A percentile compares a stretch with the other conserved stretches of the same genome.
These are phyloP conservation scores for Subacronicta megacephala DNA, from an alignment of 2,888 invertebrate species.

Conservation along the genomic window DNA sequence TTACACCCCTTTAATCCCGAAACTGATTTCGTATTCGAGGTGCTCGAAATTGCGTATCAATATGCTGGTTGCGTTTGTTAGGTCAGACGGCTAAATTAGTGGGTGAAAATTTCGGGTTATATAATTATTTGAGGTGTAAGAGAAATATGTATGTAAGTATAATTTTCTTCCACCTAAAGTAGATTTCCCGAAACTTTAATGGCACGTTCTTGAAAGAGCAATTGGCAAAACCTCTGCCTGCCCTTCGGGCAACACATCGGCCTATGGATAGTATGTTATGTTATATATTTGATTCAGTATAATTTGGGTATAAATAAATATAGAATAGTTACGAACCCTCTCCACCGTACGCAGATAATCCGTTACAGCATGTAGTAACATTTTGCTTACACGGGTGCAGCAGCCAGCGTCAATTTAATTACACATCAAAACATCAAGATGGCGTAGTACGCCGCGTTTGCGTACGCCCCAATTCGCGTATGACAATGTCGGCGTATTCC, in stretches of 20 bases:
- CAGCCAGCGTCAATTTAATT: conserved; percentile 57
- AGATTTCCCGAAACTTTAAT: too few relatives aligned
- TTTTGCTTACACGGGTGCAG: conserved; percentile 38
- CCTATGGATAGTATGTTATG: too few relatives aligned
- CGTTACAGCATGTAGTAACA: conserved; percentile 40
- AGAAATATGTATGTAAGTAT: too few relatives aligned
- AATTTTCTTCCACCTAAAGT: too few relatives aligned
- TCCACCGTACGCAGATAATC: conserved; percentile 36
- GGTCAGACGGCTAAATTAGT: conserved; percentile 32
- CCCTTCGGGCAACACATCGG: too few relatives aligned
- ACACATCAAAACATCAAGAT: conserved; percentile 58
- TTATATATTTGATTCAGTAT: too few relatives aligned
- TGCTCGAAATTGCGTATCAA: conserved; percentile 46
- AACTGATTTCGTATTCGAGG: conserved; percentile 49
- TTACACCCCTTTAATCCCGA: conserved; percentile 49
- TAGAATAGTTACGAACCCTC: too few relatives aligned
- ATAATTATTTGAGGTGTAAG: too few relatives aligned
- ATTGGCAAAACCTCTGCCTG: too few relatives aligned
- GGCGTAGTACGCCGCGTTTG: conserved; percentile 54
- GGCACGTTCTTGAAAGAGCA: too few relatives aligned
- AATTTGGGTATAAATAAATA: too few relatives aligned
- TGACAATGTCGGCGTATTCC: conserved; percentile 57
- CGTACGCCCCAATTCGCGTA: conserved; percentile 58
- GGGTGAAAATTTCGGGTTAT: conserved; percentile 1
- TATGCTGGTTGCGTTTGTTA: conserved; percentile 38